Base-by-base conservation (phyloP, 2,888 invertebrate genomes). In the Pediacus dermestoides region DNA sequence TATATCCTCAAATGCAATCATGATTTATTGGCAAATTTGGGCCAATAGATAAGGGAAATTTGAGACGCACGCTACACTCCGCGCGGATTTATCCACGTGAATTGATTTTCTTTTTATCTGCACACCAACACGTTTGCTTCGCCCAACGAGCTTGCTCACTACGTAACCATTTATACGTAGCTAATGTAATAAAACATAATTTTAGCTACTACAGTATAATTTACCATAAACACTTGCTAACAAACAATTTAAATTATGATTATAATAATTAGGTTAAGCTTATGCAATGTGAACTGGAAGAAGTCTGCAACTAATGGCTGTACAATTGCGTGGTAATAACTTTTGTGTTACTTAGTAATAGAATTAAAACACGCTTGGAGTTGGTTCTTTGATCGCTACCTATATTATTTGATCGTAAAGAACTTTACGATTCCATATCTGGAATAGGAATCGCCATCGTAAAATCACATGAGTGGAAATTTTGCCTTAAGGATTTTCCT, bases 1-100 rank as follows among this genome's bases (percentile, higher is more conserved):
- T 34, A 32, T 37, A 48, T 40, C 37, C 44, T 34, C 41, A 39
- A 37, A 40, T 44, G 42, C 46, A 37, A 44, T 44, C 52, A 49
- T 53, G 53, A 58, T 56, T 58, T 58, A 58, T 51, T 41, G 56
- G 38, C 52, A 39, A 50, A 55, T 52, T 49, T 37, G 39, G 39
- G 42, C 46, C 48, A 44, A 42, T 39, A 49, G 48, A 55, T 49
- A 52, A 48, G 36, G 40, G 44, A 44, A 39, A 43, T 43, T 30
- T 31, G 43, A 43, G 35, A 38, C 41, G 28, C 41, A 40, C 15
- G 31, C 40, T 39, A 34, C 37, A 37, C 39, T 39, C 38, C 34
- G 37, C 41, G 38, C 30, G 39, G 48, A 53, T 53, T 52, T 48
- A 53, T 53, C 36, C 39, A 38, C 42, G 32, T 31, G 35, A 53